A percentile compares a stretch with the other conserved stretches of the same genome.
phyloP scores from a whole-genome alignment of 2,113 vertebrate species.

The Columba livia region DNA sequence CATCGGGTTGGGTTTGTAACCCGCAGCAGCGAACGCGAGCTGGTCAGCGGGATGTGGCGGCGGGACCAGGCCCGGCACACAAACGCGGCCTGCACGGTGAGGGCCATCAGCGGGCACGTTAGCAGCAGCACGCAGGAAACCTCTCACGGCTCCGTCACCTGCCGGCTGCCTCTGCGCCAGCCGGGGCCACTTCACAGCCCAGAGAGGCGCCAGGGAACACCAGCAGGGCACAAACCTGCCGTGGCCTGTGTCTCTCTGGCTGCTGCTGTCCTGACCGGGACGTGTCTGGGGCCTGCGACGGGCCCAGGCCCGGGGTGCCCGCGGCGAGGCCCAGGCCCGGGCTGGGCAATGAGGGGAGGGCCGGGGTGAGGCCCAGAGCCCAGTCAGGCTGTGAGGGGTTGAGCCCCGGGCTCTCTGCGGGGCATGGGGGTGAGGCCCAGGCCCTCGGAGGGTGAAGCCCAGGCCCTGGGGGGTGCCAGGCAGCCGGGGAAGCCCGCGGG shows the following conservation, averaged over 20 bases:
- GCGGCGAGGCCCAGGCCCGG: not conserved
- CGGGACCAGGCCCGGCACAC: too few relatives aligned
- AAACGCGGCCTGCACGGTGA: fast-evolving
- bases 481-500: too few relatives aligned
- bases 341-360: too few relatives aligned
- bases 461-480: not conserved
- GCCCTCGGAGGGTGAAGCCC: not conserved
- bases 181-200: not conserved
- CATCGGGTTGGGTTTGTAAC: fast-evolving
- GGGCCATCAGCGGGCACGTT: not conserved
- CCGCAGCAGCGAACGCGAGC: fast-evolving
- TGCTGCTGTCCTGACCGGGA: too few relatives aligned
- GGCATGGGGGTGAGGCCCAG: too few relatives aligned
- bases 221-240: not conserved
- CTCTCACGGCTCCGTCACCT: too few relatives aligned
- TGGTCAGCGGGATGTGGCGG: not conserved
- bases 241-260: too few relatives aligned
- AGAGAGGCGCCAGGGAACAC: fast-evolving
- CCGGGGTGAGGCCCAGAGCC: not conserved
- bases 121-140: fast-evolving
- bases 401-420: too few relatives aligned
- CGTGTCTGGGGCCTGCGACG: fast-evolving
- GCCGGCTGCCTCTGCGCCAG: too few relatives aligned
- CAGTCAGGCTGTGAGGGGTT: too few relatives aligned
- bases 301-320: not conserved